Percentiles rank a stretch among this genome's conserved stretches.
These are phyloP conservation scores for Propsilocerus akamusi DNA, from an alignment of 1,140 invertebrate genomes.

Conservation along the genomic window DNA sequence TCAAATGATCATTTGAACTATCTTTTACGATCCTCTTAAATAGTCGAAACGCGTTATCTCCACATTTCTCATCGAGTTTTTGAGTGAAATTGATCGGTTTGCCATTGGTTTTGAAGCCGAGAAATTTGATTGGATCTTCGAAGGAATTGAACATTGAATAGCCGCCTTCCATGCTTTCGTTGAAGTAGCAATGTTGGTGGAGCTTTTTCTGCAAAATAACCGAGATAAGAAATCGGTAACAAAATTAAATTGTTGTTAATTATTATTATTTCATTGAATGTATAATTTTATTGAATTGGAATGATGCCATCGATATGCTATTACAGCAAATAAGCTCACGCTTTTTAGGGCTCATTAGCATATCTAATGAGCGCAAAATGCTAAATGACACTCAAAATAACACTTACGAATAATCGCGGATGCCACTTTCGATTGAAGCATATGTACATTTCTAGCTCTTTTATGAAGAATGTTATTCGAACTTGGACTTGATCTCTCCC, in stretches of 20 bases:
- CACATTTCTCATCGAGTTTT: background rate
- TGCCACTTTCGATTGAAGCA: background rate
- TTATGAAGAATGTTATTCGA: constrained; percentile 1
- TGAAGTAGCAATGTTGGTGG: background rate
- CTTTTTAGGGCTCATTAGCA: too few species aligned
- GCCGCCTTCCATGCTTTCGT: background rate
- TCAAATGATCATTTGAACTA: background rate
- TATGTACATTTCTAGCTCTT: background rate
- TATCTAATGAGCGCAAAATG: too few species aligned
- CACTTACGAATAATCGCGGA: background rate
- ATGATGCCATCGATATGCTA: too few species aligned
- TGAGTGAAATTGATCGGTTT: background rate
- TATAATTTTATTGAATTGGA: too few species aligned
- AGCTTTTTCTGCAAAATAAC: too few species aligned
- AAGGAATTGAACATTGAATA: background rate
- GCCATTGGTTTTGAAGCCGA: background rate
- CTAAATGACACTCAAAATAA: too few species aligned
- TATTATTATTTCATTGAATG: too few species aligned
- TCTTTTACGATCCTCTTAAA: background rate
- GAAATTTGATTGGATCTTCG: background rate
- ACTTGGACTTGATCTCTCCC: too few species aligned
- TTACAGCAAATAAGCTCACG: too few species aligned
- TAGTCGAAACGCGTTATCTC: too few species aligned
- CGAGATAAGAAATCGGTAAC: too few species aligned
- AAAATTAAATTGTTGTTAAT: too few species aligned